Conservation (phyloP, 2,113 vertebrate genomes). For the Mormyrus lacerda region DNA sequence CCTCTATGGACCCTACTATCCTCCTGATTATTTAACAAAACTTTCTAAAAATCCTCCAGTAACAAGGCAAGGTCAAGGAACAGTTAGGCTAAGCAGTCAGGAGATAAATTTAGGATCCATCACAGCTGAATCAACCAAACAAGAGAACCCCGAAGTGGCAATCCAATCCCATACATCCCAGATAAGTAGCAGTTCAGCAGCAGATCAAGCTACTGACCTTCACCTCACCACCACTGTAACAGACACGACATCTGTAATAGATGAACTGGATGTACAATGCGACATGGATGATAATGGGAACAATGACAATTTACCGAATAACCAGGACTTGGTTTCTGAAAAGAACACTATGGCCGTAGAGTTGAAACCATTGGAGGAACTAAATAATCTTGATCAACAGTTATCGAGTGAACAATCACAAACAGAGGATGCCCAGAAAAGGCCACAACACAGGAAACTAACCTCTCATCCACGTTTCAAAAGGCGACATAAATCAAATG, state of each 20-base stretch:
- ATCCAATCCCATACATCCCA: slow-evolving; percentile 39
- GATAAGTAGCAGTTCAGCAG: slow-evolving; percentile 39
- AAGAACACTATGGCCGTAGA: slow-evolving; percentile 44
- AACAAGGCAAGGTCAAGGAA: slow-evolving; percentile 49
- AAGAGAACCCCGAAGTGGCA: slow-evolving; percentile 43
- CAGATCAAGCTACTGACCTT: slow-evolving; percentile 40
- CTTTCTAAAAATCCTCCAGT: slow-evolving; percentile 89
- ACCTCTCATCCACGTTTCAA: slow-evolving; percentile 90
- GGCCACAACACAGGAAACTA: slow-evolving; percentile 76
- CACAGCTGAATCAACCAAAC: slow-evolving; percentile 62
- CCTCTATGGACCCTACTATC: slow-evolving; percentile 95
- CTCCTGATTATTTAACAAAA: slow-evolving; percentile 86
- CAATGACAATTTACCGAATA: slow-evolving; percentile 54
- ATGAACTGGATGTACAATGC: slow-evolving; percentile 43
- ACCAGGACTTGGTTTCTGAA: slow-evolving; percentile 56
- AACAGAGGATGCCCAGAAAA: slow-evolving; percentile 62
- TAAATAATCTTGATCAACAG: slow-evolving; percentile 12
- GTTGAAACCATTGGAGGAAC: slow-evolving; percentile 44
- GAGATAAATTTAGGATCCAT: slow-evolving; percentile 44
- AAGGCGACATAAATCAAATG: slow-evolving; percentile 88
- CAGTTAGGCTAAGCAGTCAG: slow-evolving; percentile 39
- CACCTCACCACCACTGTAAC: slow-evolving; percentile 32
- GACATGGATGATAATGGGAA: slow-evolving; percentile 29
- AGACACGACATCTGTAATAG: slow-evolving; percentile 35
- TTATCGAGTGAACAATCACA: slow-evolving; percentile 37